A percentile compares a stretch with the other conserved stretches of the same genome.
Evolutionary conservation across 1,140 invertebrate genomes (phyloP).

Genomic region (Calycopis cecrops): DNA sequence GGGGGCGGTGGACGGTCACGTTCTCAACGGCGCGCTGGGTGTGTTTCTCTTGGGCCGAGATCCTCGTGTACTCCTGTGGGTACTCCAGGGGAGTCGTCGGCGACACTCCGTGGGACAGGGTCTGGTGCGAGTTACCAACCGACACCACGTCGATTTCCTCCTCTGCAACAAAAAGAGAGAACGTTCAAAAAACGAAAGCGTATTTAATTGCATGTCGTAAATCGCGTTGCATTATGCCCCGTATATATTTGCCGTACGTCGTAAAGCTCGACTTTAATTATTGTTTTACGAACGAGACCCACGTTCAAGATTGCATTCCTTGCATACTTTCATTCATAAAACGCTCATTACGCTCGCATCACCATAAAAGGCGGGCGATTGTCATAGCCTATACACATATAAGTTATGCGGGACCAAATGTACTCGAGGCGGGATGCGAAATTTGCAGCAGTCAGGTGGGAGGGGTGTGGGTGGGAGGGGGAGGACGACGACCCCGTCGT

Average conservation of each 20-base stretch:
- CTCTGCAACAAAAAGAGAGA: slow-evolving; percentile 78
- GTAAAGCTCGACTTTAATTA: slow-evolving; percentile 18
- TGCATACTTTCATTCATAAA: slow-evolving; percentile 58
- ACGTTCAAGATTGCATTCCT: slow-evolving; percentile 46
- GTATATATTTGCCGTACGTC: neutral
- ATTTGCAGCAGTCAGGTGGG: slow-evolving; percentile 65
- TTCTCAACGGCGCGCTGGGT: slow-evolving; percentile 77
- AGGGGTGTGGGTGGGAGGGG: slow-evolving; percentile 43
- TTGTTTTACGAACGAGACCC: slow-evolving; percentile 34
- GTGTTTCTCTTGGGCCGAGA: slow-evolving; percentile 71
- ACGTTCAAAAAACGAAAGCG: slow-evolving; percentile 17
- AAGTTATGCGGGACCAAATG: slow-evolving; percentile 41
- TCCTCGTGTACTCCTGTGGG: slow-evolving; percentile 28
- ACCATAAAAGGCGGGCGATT: slow-evolving; percentile 63
- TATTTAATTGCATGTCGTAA: neutral
- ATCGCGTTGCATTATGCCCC: neutral
- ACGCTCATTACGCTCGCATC: slow-evolving; percentile 55
- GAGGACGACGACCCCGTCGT: slow-evolving; percentile 67
- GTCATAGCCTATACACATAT: slow-evolving; percentile 45
- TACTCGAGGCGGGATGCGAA: slow-evolving; percentile 57
- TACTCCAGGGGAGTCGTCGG: slow-evolving; percentile 21
- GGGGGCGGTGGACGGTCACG: slow-evolving; percentile 47
- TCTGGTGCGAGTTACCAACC: slow-evolving; percentile 75
- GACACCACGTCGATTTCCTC: slow-evolving; percentile 90
- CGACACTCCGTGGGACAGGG: slow-evolving; percentile 22